phyloP scores from a whole-genome alignment of 2,113 vertebrate genomes.

The Lagopus muta region DNA sequence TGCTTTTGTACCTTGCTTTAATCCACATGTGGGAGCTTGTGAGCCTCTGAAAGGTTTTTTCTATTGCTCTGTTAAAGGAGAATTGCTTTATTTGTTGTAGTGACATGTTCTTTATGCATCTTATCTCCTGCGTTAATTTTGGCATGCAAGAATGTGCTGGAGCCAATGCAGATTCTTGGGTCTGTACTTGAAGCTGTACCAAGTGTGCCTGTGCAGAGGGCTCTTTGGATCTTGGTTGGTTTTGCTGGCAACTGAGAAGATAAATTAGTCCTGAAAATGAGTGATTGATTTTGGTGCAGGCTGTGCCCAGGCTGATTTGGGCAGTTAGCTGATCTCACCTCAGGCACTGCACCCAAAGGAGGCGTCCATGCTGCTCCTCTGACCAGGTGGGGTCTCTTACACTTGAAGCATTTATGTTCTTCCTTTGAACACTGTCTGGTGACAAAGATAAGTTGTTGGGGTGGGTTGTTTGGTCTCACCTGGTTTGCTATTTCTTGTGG shows the following conservation, averaged over 20 bases:
- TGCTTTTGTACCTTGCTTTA: not conserved
- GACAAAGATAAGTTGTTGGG: not conserved
- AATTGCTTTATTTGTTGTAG: not conserved
- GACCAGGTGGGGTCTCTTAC: not conserved
- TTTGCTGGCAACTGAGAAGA: not conserved
- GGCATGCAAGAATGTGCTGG: not conserved
- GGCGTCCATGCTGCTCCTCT: not conserved
- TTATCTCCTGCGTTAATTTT: not conserved
- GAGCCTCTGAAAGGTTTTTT: not conserved
- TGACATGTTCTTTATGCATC: not conserved
- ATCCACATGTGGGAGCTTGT: not conserved
- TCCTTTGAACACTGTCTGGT: not conserved
- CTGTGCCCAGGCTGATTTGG: not conserved
- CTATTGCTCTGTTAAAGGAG: not conserved
- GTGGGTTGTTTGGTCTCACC: not conserved
- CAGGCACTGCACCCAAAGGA: not conserved
- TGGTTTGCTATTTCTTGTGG: not conserved
- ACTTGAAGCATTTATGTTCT: not conserved
- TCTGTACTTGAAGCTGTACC: not conserved
- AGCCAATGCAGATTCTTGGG: not conserved
- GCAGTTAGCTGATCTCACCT: not conserved
- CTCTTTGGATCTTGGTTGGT: not conserved
- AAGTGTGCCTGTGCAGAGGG: not conserved
- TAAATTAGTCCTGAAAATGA: not conserved
- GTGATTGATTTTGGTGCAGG: not conserved